phyloP scores from a whole-genome alignment of 1,140 invertebrate species.

The Bicyclus anynana region DNA sequence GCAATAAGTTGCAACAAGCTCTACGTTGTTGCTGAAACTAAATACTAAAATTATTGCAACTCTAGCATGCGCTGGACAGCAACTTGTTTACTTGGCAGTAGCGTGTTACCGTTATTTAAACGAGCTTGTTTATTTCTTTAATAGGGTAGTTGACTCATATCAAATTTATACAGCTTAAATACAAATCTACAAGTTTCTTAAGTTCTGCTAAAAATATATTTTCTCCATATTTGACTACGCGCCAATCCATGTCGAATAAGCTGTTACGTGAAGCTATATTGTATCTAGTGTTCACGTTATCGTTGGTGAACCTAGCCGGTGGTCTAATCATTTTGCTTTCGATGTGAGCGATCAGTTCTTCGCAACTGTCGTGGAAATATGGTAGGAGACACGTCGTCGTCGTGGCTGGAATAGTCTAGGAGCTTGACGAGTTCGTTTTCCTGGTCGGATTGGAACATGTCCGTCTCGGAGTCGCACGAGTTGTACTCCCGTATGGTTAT shows the following conservation, averaged over 20 bases:
- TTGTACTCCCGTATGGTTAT: constrained; percentile 55
- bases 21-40: not conserved
- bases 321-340: constrained; percentile 49
- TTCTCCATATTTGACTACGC: constrained; percentile 71
- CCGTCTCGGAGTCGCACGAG: constrained; percentile 81
- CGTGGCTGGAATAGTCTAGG: constrained; percentile 73
- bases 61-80: constrained; percentile 4
- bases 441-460: constrained; percentile 88
- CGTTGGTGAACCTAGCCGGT: constrained; percentile 31
- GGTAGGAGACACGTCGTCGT: constrained; percentile 68
- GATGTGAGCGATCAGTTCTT: constrained; percentile 62
- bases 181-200: constrained; percentile 62
- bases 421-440: constrained; percentile 87
- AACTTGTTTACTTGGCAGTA: constrained; percentile 11
- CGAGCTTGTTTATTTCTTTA: not conserved
- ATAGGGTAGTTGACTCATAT: too few relatives aligned
- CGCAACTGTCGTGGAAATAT: constrained; percentile 66
- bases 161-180: constrained; percentile 31
- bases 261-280: constrained; percentile 60
- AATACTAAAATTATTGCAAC: constrained; percentile 7
- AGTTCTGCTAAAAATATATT: constrained; percentile 69
- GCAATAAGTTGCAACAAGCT: constrained; percentile 1
- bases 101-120: not conserved
- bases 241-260: constrained; percentile 70
- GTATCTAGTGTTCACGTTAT: constrained; percentile 59